Percentiles rank a stretch among this genome's conserved stretches.
These are phyloP conservation scores for Plebejus anna DNA, from an alignment of 2,888 invertebrate species.

Conservation along the genomic window DNA sequence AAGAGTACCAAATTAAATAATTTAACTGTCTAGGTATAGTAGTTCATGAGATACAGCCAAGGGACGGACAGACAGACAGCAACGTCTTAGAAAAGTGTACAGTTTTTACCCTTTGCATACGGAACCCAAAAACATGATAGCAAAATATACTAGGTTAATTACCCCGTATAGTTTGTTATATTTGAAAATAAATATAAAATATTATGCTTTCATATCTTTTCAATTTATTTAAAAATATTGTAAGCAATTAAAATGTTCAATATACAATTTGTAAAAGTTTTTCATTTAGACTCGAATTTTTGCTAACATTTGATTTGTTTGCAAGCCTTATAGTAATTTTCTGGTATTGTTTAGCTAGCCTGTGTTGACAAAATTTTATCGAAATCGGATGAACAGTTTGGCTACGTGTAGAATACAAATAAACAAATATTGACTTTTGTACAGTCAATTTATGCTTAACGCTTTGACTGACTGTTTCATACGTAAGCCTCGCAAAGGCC, in stretches of 20 bases:
- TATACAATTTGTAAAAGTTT: neutral
- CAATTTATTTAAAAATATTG: neutral
- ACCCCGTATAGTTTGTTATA: neutral
- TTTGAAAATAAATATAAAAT: neutral
- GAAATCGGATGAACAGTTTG: slow-evolving; percentile 14
- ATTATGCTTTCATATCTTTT: neutral
- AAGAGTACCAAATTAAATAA: no score
- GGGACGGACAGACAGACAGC: neutral
- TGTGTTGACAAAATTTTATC: neutral
- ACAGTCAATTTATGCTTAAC: neutral
- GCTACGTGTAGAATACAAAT: slow-evolving; percentile 3
- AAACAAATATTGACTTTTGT: slow-evolving; percentile 6
- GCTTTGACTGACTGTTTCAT: neutral
- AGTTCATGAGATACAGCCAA: no score
- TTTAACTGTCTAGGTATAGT: no score
- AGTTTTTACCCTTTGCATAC: neutral
- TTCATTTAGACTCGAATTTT: neutral
- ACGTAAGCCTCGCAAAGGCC: neutral
- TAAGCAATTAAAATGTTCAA: neutral
- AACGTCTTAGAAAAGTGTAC: neutral
- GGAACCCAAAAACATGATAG: neutral
- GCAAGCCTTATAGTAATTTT: neutral
- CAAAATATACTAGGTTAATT: neutral
- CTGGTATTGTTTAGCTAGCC: neutral
- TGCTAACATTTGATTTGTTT: neutral